Base-by-base conservation (phyloP, 2,888 invertebrate genomes). In the Tachystola acroxantha region DNA sequence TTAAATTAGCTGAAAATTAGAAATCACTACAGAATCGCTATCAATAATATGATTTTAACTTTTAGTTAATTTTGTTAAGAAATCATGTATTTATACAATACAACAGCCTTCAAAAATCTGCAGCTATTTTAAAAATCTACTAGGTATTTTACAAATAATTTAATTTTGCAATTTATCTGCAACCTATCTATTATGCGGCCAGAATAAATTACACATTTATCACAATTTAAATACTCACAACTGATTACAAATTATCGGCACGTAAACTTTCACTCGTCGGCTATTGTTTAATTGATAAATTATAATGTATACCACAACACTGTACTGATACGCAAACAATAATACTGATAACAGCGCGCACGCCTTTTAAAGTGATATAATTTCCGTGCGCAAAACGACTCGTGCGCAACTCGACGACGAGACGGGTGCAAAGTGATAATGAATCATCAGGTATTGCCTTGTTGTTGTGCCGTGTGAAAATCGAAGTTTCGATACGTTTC, bases 381-480 rank as follows among this genome's bases (percentile, higher is more conserved):
- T 28, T 13, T 14, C 5, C 34, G 37, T 37, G 37, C 22, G 41
- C 32, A 37, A 40, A 36, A 26, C 7, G 12, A 10, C 9, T 11
- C 36, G 32, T 24, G 32, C 19, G 36, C 36, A 36, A 14, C 25
- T 10, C 10, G 34, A 10, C 13, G 16, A 2, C 11, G 16, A 2
- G 16, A 26, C 33, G 38, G 30, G 29, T 25, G 32, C 32, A 32
- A 35, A 35, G 10, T 12, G 32, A 22, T 12, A 19, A 10, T 22
- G 31, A 32, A 7, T n/a, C 11, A 22, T 7, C 2, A n/a, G 7
- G 6, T 10, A 28, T 27, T 7, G 10, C 10, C 1, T 10, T n/a
- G n/a, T n/a, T n/a, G 3, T 16, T 12, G 37, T 33, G 33, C n/a
- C 37, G 37, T 38, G 37, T 38, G 37, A 10, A 37, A 10, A n/a